Evolutionary conservation across 1,140 invertebrate species (phyloP).

Genomic region (Patella vulgata): DNA sequence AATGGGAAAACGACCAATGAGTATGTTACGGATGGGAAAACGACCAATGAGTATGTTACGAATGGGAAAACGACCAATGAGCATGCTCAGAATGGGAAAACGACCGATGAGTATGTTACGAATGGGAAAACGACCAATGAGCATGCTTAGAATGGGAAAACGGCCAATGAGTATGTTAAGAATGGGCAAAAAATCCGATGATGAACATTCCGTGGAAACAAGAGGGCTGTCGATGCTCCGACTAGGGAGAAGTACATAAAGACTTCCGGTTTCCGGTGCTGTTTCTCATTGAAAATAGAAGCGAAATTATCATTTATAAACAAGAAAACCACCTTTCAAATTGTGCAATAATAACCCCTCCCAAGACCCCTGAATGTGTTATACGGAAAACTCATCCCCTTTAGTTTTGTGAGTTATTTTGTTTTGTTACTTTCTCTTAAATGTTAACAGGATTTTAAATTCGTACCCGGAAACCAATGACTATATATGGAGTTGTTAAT

Average conservation of each 20-base stretch:
- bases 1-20: conserved; percentile 36
- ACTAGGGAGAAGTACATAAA: conserved; percentile 9
- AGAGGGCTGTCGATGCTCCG: conserved; percentile 20
- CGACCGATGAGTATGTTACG: conserved; percentile 11
- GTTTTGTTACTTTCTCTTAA: too few species aligned
- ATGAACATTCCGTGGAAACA: conserved; percentile 2
- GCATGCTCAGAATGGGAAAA: conserved; percentile 29
- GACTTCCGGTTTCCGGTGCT: too few species aligned
- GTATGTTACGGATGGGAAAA: conserved; percentile 45
- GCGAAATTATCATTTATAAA: too few species aligned
- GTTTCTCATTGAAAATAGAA: too few species aligned
- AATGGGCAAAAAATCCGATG: conserved; percentile 19
- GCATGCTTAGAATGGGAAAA: conserved; percentile 41
- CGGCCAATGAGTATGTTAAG: conserved; percentile 15
- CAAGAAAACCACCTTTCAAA: too few species aligned
- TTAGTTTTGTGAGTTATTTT: too few species aligned
- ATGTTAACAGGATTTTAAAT: too few species aligned
- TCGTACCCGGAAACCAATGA: too few species aligned
- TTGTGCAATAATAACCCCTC: too few species aligned
- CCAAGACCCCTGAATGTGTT: too few species aligned
- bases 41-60: conserved; percentile 24
- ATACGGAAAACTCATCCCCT: too few species aligned
- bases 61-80: conserved; percentile 26
- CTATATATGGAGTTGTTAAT: too few species aligned
- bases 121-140: conserved; percentile 26